Percentiles rank a stretch among this genome's conserved stretches.
phyloP scores from a whole-genome alignment of 2,888 invertebrate species.

The Linnaemya tessellans region DNA sequence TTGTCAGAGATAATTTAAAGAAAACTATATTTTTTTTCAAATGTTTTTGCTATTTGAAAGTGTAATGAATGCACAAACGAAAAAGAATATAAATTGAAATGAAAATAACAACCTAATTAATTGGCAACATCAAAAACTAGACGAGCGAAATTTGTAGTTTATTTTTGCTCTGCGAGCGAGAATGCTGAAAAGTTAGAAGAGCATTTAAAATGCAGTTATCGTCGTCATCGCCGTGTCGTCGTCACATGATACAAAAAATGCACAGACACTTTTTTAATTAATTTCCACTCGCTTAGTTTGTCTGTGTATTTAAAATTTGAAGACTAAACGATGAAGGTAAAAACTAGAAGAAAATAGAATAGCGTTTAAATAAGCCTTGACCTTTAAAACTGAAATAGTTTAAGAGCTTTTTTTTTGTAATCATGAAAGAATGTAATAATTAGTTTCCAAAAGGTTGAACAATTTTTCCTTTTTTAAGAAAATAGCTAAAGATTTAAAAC shows the following conservation, averaged over 20 bases:
- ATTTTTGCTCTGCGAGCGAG: too few relatives aligned
- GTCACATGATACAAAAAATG: constrained; percentile 34
- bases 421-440: too few relatives aligned
- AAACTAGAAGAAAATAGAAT: background rate
- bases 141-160: constrained; percentile 1
- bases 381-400: constrained; percentile 29
- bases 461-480: background rate
- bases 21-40: too few relatives aligned
- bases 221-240: constrained; percentile 1
- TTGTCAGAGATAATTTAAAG: constrained; percentile 50
- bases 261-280: constrained; percentile 39
- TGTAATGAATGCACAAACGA: constrained; percentile 27
- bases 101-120: constrained; percentile 62
- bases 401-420: background rate
- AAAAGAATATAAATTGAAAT: constrained; percentile 33
- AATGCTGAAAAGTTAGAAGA: constrained; percentile 29
- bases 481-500: too few relatives aligned
- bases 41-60: constrained; percentile 34
- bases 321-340: background rate
- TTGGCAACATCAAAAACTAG: constrained; percentile 54
- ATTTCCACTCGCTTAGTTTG: constrained; percentile 32
- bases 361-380: constrained; percentile 54
- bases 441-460: constrained; percentile 1
- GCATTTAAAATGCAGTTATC: constrained; percentile 48
- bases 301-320: constrained; percentile 18